Base-by-base conservation (phyloP, 2,888 invertebrate species). In the Trisateles emortualis region DNA sequence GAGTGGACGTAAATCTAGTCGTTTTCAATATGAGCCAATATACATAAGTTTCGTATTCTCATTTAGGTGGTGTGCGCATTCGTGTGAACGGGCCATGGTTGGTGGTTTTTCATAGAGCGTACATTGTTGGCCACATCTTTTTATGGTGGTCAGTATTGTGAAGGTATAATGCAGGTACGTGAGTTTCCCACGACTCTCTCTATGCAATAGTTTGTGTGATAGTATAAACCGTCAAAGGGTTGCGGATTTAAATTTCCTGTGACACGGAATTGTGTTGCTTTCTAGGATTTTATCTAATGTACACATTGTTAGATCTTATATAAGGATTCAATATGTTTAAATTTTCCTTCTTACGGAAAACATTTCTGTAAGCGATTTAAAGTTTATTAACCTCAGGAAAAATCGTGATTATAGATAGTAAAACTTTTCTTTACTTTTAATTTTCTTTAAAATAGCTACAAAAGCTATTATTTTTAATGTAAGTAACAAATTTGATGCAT, bases 81-180 rank as follows among this genome's bases (percentile, higher is more conserved):
- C 79, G 81, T 84, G 83, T 82, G 83, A 86, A 83, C 75, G 57
- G 57, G 66, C 57, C 72, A 78, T 77, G 78, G 81, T 83, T 69
- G 62, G 81, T 80, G 83, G 81, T 83, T 87, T 86, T 84, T 80
- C 83, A 82, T 79, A 71, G 76, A 64, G 69, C 68, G 56, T 68
- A 77, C 72, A 86, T 87, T 88, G 88, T 87, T 59, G 56, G 69
- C 54, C 78, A 63, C 81, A 81, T 86, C 81, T 88, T 87, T 89
- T 87, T 86, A 79, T 88, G 70, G 74, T 58, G 75, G 76, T 61
- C 79, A 79, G 81, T 79, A 85, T 87, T 87, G 86, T 88, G 69
- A 70, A 51, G 54, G 63, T 55, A 72, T 70, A 80, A 83, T 78
- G 72, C 66, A 62, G 41, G 65, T 66, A 72, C 62, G 61, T 67